Conservation (phyloP, 2,113 vertebrate genomes). For the Cygnus buccinator region DNA sequence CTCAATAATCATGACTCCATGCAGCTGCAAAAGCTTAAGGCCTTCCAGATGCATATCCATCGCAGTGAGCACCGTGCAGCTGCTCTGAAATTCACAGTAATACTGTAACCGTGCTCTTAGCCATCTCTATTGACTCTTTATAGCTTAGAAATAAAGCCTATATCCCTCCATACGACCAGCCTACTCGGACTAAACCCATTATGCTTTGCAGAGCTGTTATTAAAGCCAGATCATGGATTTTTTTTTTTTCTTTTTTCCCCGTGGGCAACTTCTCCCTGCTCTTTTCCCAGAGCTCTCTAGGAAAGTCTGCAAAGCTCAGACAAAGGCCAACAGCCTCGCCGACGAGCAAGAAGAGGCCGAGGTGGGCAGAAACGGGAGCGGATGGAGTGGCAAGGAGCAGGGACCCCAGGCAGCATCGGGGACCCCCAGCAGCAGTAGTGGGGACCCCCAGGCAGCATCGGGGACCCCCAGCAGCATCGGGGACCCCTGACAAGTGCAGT, state of each 20-base stretch:
- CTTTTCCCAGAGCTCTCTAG: neutral
- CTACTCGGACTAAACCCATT: neutral
- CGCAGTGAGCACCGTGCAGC: neutral
- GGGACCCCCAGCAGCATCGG: no score
- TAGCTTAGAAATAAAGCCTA: neutral
- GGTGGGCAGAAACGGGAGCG: neutral
- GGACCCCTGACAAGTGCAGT: no score
- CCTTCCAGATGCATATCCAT: neutral
- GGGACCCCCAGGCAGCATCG: no score
- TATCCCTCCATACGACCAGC: accelerated
- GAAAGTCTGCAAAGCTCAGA: neutral
- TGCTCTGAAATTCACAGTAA: neutral
- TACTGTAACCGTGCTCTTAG: neutral
- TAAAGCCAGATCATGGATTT: neutral
- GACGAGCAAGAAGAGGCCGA: neutral
- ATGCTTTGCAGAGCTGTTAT: neutral
- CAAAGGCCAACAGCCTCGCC: neutral
- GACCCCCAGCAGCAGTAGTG: no score
- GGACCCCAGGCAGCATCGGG: no score
- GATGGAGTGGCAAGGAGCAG: no score
- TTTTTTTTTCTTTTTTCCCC: neutral
- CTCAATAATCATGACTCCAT: neutral
- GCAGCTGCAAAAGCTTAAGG: neutral
- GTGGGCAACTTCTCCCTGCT: neutral
- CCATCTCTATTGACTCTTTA: neutral